Percentiles rank a stretch among this genome's conserved stretches.
phyloP scores from a whole-genome alignment of 2,797 vertebrate genomes.

The Sebastes hubbsi region DNA sequence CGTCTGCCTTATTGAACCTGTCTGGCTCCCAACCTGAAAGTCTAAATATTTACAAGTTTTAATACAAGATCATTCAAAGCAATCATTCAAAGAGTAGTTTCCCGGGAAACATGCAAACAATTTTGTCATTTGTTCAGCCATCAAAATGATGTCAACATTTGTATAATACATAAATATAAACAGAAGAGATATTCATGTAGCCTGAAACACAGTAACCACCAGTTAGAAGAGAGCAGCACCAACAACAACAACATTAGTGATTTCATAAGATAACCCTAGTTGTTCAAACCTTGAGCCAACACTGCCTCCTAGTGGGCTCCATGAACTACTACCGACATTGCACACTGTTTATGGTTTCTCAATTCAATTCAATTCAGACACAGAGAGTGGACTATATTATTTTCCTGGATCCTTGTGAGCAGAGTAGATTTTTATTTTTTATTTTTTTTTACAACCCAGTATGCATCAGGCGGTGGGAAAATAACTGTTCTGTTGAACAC shows the following conservation, averaged over 20 bases:
- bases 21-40: not conserved
- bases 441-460: not conserved
- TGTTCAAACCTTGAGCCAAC: conserved; percentile 16
- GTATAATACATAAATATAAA: not conserved
- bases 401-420: not conserved
- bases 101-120: not conserved
- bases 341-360: not conserved
- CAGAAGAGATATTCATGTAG: not conserved
- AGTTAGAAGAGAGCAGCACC: not conserved
- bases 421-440: not conserved
- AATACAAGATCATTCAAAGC: not conserved
- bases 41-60: not conserved
- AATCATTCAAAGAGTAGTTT: not conserved
- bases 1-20: not conserved
- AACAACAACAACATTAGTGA: not conserved
- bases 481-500: not conserved
- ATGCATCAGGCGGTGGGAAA: not conserved
- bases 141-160: not conserved
- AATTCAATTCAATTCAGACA: not conserved
- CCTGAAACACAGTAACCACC: not conserved
- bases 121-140: not conserved
- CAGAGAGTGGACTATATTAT: not conserved
- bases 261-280: not conserved
- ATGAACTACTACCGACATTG: not conserved
- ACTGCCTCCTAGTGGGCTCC: conserved; percentile 48